Percentiles rank a stretch among this genome's conserved stretches.
phyloP scores from a whole-genome alignment of 2,797 vertebrate species.

The Etheostoma perlongum region DNA sequence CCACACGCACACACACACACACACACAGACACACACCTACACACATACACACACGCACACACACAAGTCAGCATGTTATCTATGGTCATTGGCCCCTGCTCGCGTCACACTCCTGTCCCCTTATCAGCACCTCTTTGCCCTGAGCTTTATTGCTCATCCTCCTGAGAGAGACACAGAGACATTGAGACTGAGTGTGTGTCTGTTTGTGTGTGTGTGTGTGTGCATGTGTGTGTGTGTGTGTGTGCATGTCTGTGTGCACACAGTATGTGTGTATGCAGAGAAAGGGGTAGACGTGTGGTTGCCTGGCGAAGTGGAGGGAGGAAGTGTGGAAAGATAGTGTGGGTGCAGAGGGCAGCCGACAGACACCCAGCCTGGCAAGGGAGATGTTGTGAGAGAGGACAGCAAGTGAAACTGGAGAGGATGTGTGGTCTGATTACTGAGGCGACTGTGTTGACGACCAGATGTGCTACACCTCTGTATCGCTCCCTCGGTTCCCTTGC shows the following conservation, averaged over 20 bases:
- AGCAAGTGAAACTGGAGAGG: slow-evolving; percentile 58
- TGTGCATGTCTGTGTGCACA: slow-evolving; percentile 20
- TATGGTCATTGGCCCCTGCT: slow-evolving; percentile 71
- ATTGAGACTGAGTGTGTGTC: slow-evolving; percentile 27
- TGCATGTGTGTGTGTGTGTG: slow-evolving; percentile 11
- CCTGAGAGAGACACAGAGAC: slow-evolving; percentile 52
- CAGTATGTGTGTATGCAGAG: slow-evolving; percentile 31
- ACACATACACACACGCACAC: slow-evolving; percentile 32
- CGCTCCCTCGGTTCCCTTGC: slow-evolving; percentile 38
- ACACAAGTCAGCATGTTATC: slow-evolving; percentile 62
- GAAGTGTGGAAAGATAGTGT: slow-evolving; percentile 66
- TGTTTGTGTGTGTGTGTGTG: slow-evolving; percentile 11
- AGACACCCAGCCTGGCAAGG: slow-evolving; percentile 66
- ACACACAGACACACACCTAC: slow-evolving; percentile 15
- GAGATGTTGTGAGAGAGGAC: slow-evolving; percentile 41
- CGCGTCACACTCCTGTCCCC: slow-evolving; percentile 78
- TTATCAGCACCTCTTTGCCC: slow-evolving; percentile 78
- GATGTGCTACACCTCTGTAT: slow-evolving; percentile 59
- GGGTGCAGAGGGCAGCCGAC: slow-evolving; percentile 78
- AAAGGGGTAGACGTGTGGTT: slow-evolving; percentile 5
- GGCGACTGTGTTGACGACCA: slow-evolving; percentile 69
- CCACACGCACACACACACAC: slow-evolving; percentile 23
- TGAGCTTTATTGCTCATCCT: slow-evolving; percentile 69
- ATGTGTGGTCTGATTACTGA: slow-evolving; percentile 69
- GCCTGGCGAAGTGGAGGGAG: slow-evolving; percentile 40